Base-by-base conservation (phyloP, 2,113 vertebrate species). In the Megaptera novaeangliae region DNA sequence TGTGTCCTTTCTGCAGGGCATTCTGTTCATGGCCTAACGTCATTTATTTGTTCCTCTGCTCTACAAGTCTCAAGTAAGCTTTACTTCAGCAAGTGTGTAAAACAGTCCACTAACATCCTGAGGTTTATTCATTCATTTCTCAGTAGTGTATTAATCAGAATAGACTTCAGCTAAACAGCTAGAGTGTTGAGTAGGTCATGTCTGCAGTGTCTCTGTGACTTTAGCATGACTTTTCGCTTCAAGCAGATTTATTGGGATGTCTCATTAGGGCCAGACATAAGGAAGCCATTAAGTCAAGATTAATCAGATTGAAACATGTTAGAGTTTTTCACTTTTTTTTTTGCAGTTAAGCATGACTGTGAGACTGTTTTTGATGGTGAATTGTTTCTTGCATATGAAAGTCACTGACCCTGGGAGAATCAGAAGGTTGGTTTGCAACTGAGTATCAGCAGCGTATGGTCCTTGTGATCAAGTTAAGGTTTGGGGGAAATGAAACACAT, bases 281-380 rank as follows among this genome's bases (percentile, higher is more conserved):
- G 80, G 44, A 91, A 96, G 64, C 94, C 59, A 34, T 95, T 83
- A 92, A 84, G 88, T 27, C 52, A 71, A 86, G 63, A 59, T 27
- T 31, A 72, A 83, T 86, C 77, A 63, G 25, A 61, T 41, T 44
- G 78, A 84, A 96, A 59, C 72, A 61, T 4, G 25, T 36, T 44
- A 18, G 59, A 31, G 69, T 64, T 89, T 68, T 68, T 85, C 66
- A 74, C n/a, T 39, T 82, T 41, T 59, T 59, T 55, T 72, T 85
- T 36, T 31, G 21, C 55, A 89, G 21, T 11, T 64, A 82, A 46
- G 36, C 9, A 18, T 71, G 57, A 34, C 49, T 46, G 23, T 61
- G 84, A 27, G 68, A 61, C 25, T 64, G 41, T 41, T 93, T 91
- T 66, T 61, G 11, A 55, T 57, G n/a, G 21, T n/a, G 4, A 72